These are phyloP conservation scores for Halcyon malimbica DNA, from an alignment of 2,113 vertebrate species.

Conservation along the genomic window DNA sequence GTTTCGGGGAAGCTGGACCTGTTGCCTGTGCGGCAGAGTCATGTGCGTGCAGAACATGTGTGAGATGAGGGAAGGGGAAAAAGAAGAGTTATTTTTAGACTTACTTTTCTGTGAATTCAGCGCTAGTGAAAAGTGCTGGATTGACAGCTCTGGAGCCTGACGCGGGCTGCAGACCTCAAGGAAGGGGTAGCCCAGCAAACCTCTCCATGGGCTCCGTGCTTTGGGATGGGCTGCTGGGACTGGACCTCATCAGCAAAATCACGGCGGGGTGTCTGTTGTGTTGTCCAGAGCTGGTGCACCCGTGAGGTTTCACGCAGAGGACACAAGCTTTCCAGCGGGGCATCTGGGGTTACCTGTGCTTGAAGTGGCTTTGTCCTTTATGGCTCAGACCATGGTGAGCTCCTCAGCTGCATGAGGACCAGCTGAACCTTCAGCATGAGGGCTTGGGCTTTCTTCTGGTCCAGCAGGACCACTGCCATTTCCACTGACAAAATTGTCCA, in stretches of 20 bases:
- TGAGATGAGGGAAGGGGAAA: constrained; percentile 23
- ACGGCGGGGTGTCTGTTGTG: fast-evolving
- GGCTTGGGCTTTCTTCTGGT: neutral
- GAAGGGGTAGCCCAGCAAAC: neutral
- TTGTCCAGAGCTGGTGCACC: neutral
- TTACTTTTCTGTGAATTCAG: constrained; percentile 63
- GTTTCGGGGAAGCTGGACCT: neutral
- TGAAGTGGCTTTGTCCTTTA: fast-evolving
- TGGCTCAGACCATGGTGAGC: neutral
- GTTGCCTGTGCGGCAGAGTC: constrained; percentile 12
- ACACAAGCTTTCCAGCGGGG: neutral
- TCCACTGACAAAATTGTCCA: neutral
- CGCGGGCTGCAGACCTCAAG: neutral
- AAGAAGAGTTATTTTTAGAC: constrained; percentile 38
- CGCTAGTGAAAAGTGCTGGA: constrained; percentile 38
- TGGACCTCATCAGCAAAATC: neutral
- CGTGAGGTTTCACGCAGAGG: neutral
- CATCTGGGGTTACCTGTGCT: neutral
- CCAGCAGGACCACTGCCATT: neutral
- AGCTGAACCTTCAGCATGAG: neutral
- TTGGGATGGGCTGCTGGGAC: neutral
- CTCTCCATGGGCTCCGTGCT: fast-evolving
- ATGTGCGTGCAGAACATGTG: neutral
- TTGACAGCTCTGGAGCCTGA: constrained; percentile 25
- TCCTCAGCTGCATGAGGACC: neutral